These are phyloP conservation scores for Pentalonia nigronervosa DNA, from an alignment of 1,140 invertebrate genomes.

Conservation along the genomic window DNA sequence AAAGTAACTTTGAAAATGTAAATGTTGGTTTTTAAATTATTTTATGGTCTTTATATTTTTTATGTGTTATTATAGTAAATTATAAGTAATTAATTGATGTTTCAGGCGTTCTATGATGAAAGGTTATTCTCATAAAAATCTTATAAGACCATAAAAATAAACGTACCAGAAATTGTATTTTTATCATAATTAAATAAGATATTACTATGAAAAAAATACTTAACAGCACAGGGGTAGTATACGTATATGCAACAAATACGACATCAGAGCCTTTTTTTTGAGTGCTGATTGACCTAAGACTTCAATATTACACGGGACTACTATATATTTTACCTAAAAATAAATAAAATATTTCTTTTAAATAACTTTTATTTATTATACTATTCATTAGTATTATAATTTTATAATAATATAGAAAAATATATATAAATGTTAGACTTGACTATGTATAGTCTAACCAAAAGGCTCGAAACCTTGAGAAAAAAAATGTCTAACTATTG, in stretches of 20 bases:
- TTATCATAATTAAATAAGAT: not conserved
- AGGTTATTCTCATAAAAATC: too few species aligned
- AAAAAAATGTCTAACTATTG: too few species aligned
- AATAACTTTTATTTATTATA: not conserved
- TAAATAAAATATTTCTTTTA: not conserved
- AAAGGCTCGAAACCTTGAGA: too few species aligned
- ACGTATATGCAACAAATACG: not conserved
- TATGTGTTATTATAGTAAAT: not conserved
- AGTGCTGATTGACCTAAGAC: not conserved
- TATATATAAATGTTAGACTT: not conserved
- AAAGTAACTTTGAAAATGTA: not conserved
- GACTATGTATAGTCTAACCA: too few species aligned
- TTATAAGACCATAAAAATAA: not conserved
- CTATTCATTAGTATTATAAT: too few species aligned
- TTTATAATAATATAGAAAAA: not conserved
- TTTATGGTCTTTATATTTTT: not conserved
- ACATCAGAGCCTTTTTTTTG: not conserved
- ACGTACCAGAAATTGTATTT: not conserved
- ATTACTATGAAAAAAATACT: not conserved
- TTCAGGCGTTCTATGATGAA: not conserved
- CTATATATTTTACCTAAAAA: not conserved
- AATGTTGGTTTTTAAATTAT: not conserved
- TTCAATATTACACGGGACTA: not conserved
- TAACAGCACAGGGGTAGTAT: not conserved
- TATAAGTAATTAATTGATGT: not conserved